Percentiles rank a stretch among this genome's conserved stretches.
These are phyloP conservation scores for Anguilla marmorata DNA, from an alignment of 2,797 vertebrate genomes.

Conservation along the genomic window DNA sequence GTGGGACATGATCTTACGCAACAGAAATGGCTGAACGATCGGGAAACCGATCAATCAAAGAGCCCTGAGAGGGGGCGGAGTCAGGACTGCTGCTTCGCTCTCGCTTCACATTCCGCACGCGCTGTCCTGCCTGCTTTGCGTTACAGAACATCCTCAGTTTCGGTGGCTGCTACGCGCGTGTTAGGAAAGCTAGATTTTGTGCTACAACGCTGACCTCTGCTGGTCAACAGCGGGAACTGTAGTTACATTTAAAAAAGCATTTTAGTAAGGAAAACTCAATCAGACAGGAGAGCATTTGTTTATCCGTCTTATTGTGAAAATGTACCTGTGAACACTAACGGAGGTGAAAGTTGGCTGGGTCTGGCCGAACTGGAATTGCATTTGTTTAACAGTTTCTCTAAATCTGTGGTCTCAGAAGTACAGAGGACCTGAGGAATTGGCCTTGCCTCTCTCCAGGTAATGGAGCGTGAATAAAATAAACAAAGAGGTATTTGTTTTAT, in stretches of 20 bases:
- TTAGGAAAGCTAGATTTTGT: neutral
- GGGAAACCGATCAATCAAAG: neutral
- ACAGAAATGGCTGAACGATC: neutral
- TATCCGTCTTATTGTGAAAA: constrained; percentile 29
- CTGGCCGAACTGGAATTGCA: constrained; percentile 63
- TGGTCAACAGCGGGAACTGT: neutral
- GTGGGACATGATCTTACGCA: neutral
- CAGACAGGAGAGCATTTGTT: neutral
- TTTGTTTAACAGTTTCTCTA: constrained; percentile 70
- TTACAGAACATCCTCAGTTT: neutral
- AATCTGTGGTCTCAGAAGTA: constrained; percentile 71
- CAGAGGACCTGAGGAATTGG: constrained; percentile 68
- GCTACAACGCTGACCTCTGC: neutral
- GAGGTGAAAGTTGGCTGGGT: constrained; percentile 61
- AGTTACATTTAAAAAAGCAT: neutral
- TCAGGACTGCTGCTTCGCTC: neutral
- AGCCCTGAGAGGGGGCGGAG: neutral
- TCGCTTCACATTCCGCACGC: neutral
- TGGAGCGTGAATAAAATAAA: constrained; percentile 72
- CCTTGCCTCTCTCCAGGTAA: constrained; percentile 73
- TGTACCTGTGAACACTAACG: constrained; percentile 60
- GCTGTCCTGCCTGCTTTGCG: neutral
- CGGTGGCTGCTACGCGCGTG: neutral
- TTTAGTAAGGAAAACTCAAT: neutral
- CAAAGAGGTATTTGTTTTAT: constrained; percentile 70